Evolutionary conservation across 2,797 vertebrate genomes (phyloP), one percentile per base, ranked within the genome.

Genomic region (Neostethus bicornis): DNA sequence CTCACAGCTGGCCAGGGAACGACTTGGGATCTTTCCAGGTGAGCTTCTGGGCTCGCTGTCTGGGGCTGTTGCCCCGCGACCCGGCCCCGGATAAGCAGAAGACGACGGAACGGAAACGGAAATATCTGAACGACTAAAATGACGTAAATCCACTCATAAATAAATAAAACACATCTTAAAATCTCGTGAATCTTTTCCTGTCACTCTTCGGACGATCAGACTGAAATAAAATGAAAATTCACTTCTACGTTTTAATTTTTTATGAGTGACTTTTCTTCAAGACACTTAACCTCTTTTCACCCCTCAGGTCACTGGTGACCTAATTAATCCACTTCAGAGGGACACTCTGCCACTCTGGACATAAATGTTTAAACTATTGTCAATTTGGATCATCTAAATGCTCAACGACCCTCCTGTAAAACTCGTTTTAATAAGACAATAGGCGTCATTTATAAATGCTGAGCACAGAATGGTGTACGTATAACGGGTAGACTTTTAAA

Each of bases 231-330:
- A 58, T 29, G 5, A 58, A 49, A 34, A 49, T 43, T 53, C 54
- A 32, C 19, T 39, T 24, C 25, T 21, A n/a, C 41, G 24, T 49
- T 70, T 61, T 47, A 53, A 52, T 57, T 62, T 55, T 71, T 58
- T 19, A 61, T 41, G 35, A 39, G 38, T 32, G 31, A 25, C 24
- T 73, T 45, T 16, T 68, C 63, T 55, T 47, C 29, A 10, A 4
- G 7, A 8, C 23, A 26, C 12, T 58, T 46, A 34, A 50, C 34
- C 45, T 47, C 26, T 47, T 31, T 47, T 47, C 45, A 28, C n/a
- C 48, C 34, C 25, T 24, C n/a, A 25, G 48, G 48, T 51, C 32
- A 51, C 32, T 21, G n/a, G 34, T 51, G 32, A 51, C 48, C 23
- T 34, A 51, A 25, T 51, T 51, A 51, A 25, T 48, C 48, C 51